Conservation (phyloP, 2,888 invertebrate genomes). For the Pyralis farinalis region DNA sequence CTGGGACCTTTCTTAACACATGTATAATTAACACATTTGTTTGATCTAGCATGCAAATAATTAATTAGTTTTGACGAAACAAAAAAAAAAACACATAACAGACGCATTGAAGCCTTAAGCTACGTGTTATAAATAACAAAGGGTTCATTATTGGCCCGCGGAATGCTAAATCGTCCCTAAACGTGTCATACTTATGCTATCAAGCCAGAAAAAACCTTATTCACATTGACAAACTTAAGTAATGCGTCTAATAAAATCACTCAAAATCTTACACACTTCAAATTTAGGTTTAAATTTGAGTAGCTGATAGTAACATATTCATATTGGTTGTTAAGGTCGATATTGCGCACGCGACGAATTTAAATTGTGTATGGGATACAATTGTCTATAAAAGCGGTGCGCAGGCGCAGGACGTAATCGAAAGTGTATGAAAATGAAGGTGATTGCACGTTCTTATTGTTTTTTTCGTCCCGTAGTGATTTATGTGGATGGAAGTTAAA, state of each 20-base stretch:
- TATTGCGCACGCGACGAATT: conserved; percentile 50
- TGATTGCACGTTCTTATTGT: conserved; percentile 61
- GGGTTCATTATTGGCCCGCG: conserved; percentile 1
- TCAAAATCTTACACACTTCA: not conserved
- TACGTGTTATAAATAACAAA: conserved; percentile 1
- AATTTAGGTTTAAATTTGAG: not conserved
- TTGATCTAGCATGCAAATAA: no score
- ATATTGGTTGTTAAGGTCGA: conserved; percentile 47
- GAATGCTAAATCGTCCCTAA: not conserved
- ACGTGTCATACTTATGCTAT: not conserved
- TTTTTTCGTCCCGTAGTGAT: conserved; percentile 24
- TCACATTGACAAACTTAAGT: conserved; percentile 3
- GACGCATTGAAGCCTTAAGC: not conserved
- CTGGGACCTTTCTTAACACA: no score
- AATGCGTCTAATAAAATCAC: not conserved
- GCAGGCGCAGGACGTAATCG: conserved; percentile 42
- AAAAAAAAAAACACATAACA: not conserved
- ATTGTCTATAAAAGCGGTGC: conserved; percentile 72
- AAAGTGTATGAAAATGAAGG: conserved; percentile 75
- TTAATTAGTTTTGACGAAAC: conserved; percentile 3
- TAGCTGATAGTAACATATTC: not conserved
- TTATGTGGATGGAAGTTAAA: conserved; percentile 21
- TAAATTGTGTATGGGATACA: conserved; percentile 45
- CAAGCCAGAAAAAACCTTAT: conserved; percentile 13
- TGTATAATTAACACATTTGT: no score